These are phyloP conservation scores for Sebastes matsubarae DNA, from an alignment of 2,797 vertebrate species.

Conservation along the genomic window DNA sequence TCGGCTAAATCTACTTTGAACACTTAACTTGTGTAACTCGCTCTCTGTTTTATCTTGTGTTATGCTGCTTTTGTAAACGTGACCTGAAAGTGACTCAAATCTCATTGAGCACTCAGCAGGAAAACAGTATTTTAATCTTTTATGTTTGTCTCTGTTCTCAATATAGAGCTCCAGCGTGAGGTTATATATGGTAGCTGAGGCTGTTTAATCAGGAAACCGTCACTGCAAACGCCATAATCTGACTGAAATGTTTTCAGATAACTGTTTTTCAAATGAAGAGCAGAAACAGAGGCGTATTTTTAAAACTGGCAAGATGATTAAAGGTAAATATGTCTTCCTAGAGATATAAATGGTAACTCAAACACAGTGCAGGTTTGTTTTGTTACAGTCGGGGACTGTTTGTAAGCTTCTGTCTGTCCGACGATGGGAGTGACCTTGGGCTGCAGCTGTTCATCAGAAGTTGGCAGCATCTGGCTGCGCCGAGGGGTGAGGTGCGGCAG, in stretches of 20 bases:
- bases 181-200: constrained; percentile 40
- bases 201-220: constrained; percentile 46
- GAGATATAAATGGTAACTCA: constrained; percentile 2
- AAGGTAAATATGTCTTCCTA: constrained; percentile 23
- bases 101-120: constrained; percentile 6
- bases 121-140: constrained; percentile 26
- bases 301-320: constrained; percentile 29
- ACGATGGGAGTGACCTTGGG: constrained; percentile 51
- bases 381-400: constrained; percentile 21
- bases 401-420: constrained; percentile 38
- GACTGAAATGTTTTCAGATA: constrained; percentile 23
- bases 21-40: constrained; percentile 21
- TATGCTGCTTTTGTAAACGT: constrained; percentile 24
- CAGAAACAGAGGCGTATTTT: constrained; percentile 33
- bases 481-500: constrained; percentile 16
- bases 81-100: constrained; percentile 40
- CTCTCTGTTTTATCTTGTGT: constrained; percentile 9
- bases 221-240: constrained; percentile 23
- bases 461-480: constrained; percentile 58
- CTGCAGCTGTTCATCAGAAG: constrained; percentile 66
- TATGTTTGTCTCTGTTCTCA: constrained; percentile 45
- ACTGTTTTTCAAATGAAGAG: constrained; percentile 17
- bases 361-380: constrained; percentile 7
- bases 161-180: constrained; percentile 40
- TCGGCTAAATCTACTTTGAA: constrained; percentile 42